phyloP scores from a whole-genome alignment of 2,113 vertebrate species.

The Sander lucioperca region DNA sequence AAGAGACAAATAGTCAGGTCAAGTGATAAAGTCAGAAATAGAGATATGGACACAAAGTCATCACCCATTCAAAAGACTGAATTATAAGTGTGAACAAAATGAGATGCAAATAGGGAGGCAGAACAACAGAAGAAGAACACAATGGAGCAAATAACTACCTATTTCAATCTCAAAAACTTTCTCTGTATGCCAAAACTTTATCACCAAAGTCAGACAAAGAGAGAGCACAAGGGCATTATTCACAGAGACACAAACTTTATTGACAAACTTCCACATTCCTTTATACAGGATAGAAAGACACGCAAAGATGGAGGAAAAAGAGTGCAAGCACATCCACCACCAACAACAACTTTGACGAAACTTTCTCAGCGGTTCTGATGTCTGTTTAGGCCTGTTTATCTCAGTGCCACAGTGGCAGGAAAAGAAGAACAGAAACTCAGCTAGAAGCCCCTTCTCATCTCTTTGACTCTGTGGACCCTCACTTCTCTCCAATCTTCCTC shows the following conservation, averaged over 20 bases:
- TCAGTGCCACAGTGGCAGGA: not conserved
- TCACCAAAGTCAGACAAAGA: not conserved
- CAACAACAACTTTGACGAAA: slow-evolving; percentile 13
- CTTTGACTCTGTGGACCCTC: slow-evolving; percentile 19
- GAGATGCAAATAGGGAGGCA: slow-evolving; percentile 43
- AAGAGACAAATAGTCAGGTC: slow-evolving; percentile 6
- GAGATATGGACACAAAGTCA: slow-evolving; percentile 37
- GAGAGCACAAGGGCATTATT: not conserved
- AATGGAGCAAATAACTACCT: slow-evolving; percentile 11
- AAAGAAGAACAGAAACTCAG: not conserved
- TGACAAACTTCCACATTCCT: not conserved
- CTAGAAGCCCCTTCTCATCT: slow-evolving; percentile 22
- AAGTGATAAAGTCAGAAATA: slow-evolving; percentile 32
- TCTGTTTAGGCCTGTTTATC: slow-evolving; percentile 40
- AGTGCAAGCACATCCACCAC: slow-evolving; percentile 41
- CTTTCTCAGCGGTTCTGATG: slow-evolving; percentile 20
- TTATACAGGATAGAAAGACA: not conserved
- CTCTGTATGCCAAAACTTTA: slow-evolving; percentile 7
- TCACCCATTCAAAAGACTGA: slow-evolving; percentile 27
- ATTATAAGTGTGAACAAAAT: slow-evolving; percentile 41
- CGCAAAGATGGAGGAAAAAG: not conserved
- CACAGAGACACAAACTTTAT: slow-evolving; percentile 8
- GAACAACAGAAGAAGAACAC: slow-evolving; percentile 30
- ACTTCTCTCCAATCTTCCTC: not conserved
- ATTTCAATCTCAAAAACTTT: slow-evolving; percentile 22